Evolutionary conservation across 2,888 invertebrate species (phyloP).

Genomic region (Myopa tessellatipennis): DNA sequence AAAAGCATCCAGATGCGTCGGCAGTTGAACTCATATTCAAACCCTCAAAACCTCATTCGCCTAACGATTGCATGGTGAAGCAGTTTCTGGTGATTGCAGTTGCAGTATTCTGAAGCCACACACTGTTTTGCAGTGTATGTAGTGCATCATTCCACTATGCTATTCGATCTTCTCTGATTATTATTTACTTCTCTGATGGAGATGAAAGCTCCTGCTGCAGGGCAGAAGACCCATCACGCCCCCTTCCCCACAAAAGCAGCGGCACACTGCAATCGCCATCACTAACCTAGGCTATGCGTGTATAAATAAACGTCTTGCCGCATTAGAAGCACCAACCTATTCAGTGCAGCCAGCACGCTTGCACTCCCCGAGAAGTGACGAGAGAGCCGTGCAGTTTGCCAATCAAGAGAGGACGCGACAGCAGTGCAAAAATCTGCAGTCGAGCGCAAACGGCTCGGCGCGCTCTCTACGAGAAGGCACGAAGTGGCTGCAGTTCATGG

Average conservation of each 20-base stretch:
- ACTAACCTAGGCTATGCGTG: slow-evolving; percentile 34
- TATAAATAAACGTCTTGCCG: not conserved
- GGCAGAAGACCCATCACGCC: not conserved
- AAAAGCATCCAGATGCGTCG: too few species aligned
- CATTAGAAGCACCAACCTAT: slow-evolving; percentile 14
- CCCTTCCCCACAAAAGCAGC: not conserved
- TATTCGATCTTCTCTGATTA: too few species aligned
- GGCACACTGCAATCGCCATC: not conserved
- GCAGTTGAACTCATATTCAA: too few species aligned
- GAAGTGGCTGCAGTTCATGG: not conserved
- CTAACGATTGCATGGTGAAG: too few species aligned
- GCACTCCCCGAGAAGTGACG: not conserved
- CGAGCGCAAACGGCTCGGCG: not conserved
- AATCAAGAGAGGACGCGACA: not conserved
- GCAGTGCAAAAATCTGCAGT: slow-evolving; percentile 8
- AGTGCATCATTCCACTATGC: too few species aligned
- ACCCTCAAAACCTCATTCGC: too few species aligned
- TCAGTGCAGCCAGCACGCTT: not conserved
- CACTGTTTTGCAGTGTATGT: too few species aligned
- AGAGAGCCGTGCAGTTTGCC: not conserved
- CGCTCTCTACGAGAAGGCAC: not conserved
- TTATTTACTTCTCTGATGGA: too few species aligned
- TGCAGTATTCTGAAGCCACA: too few species aligned
- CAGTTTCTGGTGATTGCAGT: too few species aligned
- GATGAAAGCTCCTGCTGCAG: too few species aligned